These are phyloP conservation scores for Nemapogon koenigi DNA, from an alignment of 2,888 invertebrate genomes.

Conservation along the genomic window DNA sequence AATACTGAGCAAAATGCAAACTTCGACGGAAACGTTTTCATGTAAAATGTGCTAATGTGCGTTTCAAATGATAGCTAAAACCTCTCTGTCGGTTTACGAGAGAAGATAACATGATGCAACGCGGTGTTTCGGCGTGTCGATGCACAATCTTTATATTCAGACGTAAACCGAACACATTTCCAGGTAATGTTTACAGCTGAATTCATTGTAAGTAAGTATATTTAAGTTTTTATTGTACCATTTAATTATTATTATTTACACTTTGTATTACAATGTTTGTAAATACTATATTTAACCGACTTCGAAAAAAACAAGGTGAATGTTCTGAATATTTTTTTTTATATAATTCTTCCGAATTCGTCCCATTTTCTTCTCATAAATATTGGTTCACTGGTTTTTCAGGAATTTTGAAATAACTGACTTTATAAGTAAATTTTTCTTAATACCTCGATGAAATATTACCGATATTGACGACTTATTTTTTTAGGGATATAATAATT, in stretches of 20 bases:
- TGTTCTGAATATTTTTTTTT: no score
- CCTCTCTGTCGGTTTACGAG: constrained; percentile 35
- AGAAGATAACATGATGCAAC: constrained; percentile 34
- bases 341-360: no score
- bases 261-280: background rate
- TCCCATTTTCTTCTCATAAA: no score
- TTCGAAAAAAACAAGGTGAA: background rate
- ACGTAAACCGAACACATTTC: constrained; percentile 15
- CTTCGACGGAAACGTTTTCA: no score
- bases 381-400: no score
- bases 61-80: constrained; percentile 5
- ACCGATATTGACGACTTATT: no score
- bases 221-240: background rate
- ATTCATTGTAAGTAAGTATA: background rate
- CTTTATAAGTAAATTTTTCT: no score
- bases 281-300: background rate
- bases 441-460: no score
- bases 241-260: background rate
- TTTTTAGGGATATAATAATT: no score
- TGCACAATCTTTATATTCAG: constrained; percentile 34
- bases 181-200: background rate
- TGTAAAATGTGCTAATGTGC: constrained; percentile 6
- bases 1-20: no score
- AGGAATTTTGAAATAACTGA: no score
- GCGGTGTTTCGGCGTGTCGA: constrained; percentile 30